phyloP scores from a whole-genome alignment of 2,888 invertebrate species.

The Eurytoma californica region DNA sequence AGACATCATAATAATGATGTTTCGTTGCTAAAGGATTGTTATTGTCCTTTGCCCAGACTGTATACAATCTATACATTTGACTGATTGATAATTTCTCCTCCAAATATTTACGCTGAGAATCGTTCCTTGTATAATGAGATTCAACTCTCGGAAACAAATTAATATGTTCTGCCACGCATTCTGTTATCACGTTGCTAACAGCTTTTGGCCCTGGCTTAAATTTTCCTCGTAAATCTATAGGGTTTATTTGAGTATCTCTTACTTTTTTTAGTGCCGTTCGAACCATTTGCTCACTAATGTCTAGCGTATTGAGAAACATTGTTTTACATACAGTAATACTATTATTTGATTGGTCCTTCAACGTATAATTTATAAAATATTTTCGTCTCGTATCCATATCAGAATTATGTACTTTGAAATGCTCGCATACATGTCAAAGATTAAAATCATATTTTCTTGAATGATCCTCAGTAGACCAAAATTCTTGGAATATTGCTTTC shows the following conservation, averaged over 20 bases:
- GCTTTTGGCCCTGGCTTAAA: not conserved
- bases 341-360: not conserved
- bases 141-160: slow-evolving; percentile 45
- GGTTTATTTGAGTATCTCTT: not conserved
- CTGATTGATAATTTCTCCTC: slow-evolving; percentile 33
- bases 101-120: slow-evolving; percentile 34
- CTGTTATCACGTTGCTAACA: slow-evolving; percentile 7
- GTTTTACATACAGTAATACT: slow-evolving; percentile 16
- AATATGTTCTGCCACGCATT: slow-evolving; percentile 37
- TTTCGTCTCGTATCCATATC: not conserved
- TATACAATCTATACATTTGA: slow-evolving; percentile 42
- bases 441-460: too few relatives aligned
- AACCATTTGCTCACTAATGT: not conserved
- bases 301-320: slow-evolving; percentile 26
- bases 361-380: not conserved
- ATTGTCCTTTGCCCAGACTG: slow-evolving; percentile 15
- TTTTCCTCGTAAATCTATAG: slow-evolving; percentile 1
- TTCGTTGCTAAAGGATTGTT: slow-evolving; percentile 12
- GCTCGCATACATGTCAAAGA: not conserved
- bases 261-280: slow-evolving; percentile 15
- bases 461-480: not conserved
- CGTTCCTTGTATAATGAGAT: slow-evolving; percentile 44
- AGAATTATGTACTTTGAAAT: not conserved
- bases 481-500: not conserved
- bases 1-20: slow-evolving; percentile 40